Conservation (phyloP, 2,888 invertebrate species). For the Eurytoma californica region DNA sequence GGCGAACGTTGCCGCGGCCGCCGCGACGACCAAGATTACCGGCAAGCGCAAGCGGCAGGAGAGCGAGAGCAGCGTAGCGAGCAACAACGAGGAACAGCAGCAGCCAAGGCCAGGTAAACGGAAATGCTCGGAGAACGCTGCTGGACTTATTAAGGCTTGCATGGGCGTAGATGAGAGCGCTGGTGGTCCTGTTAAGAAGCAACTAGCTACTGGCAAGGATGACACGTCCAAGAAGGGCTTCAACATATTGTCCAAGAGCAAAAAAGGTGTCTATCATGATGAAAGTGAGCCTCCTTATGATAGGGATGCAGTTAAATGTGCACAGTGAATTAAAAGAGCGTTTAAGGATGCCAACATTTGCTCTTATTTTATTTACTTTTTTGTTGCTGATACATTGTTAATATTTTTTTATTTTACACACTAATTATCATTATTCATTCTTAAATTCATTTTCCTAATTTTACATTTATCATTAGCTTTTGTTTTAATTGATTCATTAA, state of each 20-base stretch:
- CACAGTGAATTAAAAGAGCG: conserved; percentile 1
- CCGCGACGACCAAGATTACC: conserved; percentile 66
- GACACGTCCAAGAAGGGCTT: conserved; percentile 71
- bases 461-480: neutral
- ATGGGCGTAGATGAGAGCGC: conserved; percentile 76
- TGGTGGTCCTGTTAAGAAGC: conserved; percentile 73
- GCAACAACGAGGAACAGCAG: conserved; percentile 79
- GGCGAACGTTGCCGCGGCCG: conserved; percentile 46
- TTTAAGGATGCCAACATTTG: neutral
- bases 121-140: conserved; percentile 80
- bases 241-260: conserved; percentile 72
- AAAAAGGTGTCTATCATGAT: conserved; percentile 69
- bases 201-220: conserved; percentile 72
- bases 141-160: conserved; percentile 78
- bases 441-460: neutral
- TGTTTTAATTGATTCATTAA: neutral
- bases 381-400: neutral
- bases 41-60: conserved; percentile 87
- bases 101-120: conserved; percentile 77
- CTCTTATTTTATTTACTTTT: conserved; percentile 8
- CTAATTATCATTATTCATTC: neutral
- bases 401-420: neutral
- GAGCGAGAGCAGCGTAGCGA: conserved; percentile 84
- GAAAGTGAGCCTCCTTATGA: conserved; percentile 3
- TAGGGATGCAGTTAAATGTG: conserved; percentile 21